A percentile compares a stretch with the other conserved stretches of the same genome.
These are phyloP conservation scores for Battus philenor DNA, from an alignment of 1,140 invertebrate genomes.

Conservation along the genomic window DNA sequence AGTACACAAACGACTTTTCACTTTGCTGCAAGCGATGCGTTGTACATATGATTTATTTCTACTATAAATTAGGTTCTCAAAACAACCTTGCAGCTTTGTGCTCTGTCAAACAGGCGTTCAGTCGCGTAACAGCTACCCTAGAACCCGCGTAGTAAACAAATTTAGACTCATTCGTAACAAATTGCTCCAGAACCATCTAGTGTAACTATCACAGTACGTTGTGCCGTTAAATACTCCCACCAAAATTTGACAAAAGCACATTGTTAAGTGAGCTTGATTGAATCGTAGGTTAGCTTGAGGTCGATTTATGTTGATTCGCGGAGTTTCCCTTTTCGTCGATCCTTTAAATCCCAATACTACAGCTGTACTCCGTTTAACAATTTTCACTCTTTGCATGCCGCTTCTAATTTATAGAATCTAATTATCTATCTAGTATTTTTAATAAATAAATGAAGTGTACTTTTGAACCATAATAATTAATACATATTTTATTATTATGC, in stretches of 20 bases:
- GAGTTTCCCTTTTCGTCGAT: slow-evolving; percentile 48
- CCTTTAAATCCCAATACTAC: slow-evolving; percentile 63
- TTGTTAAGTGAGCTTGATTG: slow-evolving; percentile 63
- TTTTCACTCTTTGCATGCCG: slow-evolving; percentile 69
- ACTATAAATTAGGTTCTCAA: slow-evolving; percentile 9
- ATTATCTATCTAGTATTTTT: slow-evolving; percentile 25
- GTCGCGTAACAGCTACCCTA: slow-evolving; percentile 69
- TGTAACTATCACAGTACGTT: slow-evolving; percentile 59
- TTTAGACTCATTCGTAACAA: slow-evolving; percentile 63
- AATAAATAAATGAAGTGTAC: slow-evolving; percentile 37
- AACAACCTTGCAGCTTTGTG: slow-evolving; percentile 60
- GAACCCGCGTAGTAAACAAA: slow-evolving; percentile 61
- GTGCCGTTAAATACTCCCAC: slow-evolving; percentile 58
- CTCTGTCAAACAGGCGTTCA: slow-evolving; percentile 58
- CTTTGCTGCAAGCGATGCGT: slow-evolving; percentile 58
- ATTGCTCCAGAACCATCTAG: slow-evolving; percentile 64
- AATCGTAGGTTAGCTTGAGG: slow-evolving; percentile 64
- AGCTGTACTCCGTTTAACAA: slow-evolving; percentile 60
- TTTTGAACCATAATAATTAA: slow-evolving; percentile 19
- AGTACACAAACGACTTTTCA: slow-evolving; percentile 65
- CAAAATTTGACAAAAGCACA: slow-evolving; percentile 60
- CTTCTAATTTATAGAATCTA: slow-evolving; percentile 63
- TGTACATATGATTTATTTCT: slow-evolving; percentile 13
- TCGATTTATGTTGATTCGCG: slow-evolving; percentile 56
- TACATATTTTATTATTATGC: slow-evolving; percentile 14